phyloP scores from a whole-genome alignment of 2,113 vertebrate genomes.

The Chamaea fasciata region DNA sequence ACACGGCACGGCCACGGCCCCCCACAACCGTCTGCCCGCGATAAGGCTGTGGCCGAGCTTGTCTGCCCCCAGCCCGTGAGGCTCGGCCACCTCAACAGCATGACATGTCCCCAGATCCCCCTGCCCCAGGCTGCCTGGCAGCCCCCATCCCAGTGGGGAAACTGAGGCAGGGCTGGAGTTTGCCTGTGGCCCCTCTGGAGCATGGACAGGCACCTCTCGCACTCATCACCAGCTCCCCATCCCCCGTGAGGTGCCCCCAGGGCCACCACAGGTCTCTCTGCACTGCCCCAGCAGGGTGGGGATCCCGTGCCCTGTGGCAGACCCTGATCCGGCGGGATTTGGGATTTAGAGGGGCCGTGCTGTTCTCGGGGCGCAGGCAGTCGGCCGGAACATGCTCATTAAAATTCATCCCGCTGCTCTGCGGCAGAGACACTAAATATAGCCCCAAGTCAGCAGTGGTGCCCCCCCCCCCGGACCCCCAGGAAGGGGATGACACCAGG shows the following conservation, averaged over 20 bases:
- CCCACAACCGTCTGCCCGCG: conserved; percentile 34
- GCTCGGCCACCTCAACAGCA: neutral
- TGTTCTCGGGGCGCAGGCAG: neutral
- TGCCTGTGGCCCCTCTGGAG: neutral
- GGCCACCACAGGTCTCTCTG: neutral
- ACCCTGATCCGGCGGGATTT: neutral
- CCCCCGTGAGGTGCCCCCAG: fast-evolving
- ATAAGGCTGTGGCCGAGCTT: conserved; percentile 16
- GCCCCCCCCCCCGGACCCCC: neutral
- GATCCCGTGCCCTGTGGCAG: neutral
- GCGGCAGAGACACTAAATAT: neutral
- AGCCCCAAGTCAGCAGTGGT: neutral
- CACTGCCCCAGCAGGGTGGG: too few species aligned
- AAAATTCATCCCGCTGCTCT: neutral
- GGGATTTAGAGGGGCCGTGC: neutral
- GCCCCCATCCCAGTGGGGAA: neutral
- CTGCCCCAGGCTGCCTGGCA: neutral
- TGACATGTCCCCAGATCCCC: neutral
- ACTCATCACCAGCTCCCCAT: fast-evolving
- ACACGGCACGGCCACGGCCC: conserved; percentile 16
- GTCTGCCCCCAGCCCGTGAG: neutral
- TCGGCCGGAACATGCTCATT: neutral
- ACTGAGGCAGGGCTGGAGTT: neutral
- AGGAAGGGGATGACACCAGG: neutral
- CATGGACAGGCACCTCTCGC: fast-evolving